A percentile compares a stretch with the other conserved stretches of the same genome.
Conservation (phyloP, 2,888 invertebrate genomes). For the Oscheius sp. region DNA sequence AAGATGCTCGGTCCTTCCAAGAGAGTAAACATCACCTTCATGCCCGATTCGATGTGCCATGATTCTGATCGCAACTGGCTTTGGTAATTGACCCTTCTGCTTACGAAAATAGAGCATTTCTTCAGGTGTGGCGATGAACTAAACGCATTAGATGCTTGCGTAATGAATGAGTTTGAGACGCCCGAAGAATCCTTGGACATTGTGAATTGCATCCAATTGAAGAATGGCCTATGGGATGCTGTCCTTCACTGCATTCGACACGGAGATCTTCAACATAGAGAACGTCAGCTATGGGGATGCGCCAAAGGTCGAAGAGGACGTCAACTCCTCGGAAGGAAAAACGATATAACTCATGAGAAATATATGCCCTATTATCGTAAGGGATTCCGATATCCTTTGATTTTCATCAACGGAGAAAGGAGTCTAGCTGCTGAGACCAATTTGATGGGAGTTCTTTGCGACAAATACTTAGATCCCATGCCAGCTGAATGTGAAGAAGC, state of each 20-base stretch:
- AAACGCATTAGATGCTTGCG: conserved; percentile 40
- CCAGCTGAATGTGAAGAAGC: conserved; percentile 32
- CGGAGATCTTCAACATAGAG: background rate
- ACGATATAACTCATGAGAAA: background rate
- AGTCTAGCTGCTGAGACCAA: conserved; percentile 64
- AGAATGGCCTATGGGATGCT: conserved; percentile 5
- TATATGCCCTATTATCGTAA: conserved; percentile 7
- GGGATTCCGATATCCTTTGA: conserved; percentile 58
- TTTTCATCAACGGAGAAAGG: conserved; percentile 64
- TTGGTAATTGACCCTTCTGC: background rate
- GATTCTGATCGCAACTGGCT: background rate
- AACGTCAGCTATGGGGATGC: background rate
- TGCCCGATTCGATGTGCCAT: conserved; percentile 2
- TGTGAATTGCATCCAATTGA: conserved; percentile 2
- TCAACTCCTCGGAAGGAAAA: background rate
- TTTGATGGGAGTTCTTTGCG: conserved; percentile 63
- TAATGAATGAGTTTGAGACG: conserved; percentile 36
- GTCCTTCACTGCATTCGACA: background rate
- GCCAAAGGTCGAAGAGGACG: conserved; percentile 9
- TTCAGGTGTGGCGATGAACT: conserved; percentile 22
- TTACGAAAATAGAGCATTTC: background rate
- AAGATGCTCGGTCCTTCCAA: conserved; percentile 8
- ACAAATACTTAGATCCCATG: conserved; percentile 53
- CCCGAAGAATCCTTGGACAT: conserved; percentile 36
- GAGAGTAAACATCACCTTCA: conserved; percentile 10